Conservation (phyloP, 2,113 vertebrate species). For the Lates calcarifer region DNA sequence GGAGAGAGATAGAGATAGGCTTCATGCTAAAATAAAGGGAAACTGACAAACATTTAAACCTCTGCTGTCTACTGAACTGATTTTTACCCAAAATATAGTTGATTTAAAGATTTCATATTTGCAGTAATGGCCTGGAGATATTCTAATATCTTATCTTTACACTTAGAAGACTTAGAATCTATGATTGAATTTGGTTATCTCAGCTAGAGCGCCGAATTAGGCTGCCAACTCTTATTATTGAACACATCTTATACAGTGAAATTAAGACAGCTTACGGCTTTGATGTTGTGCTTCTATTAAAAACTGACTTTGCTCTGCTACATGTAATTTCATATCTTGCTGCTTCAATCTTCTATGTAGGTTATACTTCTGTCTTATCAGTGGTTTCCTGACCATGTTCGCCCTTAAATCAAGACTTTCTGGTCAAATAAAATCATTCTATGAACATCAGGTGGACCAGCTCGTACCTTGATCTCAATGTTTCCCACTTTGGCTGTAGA, state of each 20-base stretch:
- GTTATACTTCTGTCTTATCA: not conserved
- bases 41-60: not conserved
- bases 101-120: not conserved
- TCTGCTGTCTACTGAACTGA: not conserved
- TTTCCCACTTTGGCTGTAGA: slow-evolving; percentile 99
- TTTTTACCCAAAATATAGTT: not conserved
- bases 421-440: not conserved
- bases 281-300: not conserved
- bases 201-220: too few relatives aligned
- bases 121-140: not conserved
- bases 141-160: not conserved
- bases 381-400: not conserved
- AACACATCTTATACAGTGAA: not conserved
- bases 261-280: not conserved
- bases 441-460: not conserved
- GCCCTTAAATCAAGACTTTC: not conserved
- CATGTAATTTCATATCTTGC: not conserved
- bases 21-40: slow-evolving; percentile 29
- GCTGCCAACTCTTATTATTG: not conserved
- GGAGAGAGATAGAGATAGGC: slow-evolving; percentile 29
- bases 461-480: slow-evolving; percentile 98
- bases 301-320: not conserved
- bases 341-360: not conserved
- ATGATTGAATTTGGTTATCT: not conserved
- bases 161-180: not conserved